Evolutionary conservation across 1,140 invertebrate genomes (phyloP), one percentile per base, ranked within the genome.

Genomic region (Euglossa dilemma): DNA sequence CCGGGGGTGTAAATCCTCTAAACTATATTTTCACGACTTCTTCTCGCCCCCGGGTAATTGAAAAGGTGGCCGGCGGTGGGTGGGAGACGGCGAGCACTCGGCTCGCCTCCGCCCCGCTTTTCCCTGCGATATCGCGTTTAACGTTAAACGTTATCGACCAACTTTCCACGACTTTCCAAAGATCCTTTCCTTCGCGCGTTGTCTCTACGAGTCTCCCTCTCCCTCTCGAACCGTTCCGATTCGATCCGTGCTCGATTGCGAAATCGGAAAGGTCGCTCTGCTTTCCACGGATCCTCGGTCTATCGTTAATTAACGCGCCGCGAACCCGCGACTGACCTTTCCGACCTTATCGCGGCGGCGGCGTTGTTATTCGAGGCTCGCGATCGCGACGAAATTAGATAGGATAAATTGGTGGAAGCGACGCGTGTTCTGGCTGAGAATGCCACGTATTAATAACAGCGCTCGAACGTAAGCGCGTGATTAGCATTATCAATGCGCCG

Each of bases 401-500:
- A 70, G 74, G 64, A 70, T 83, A 78, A 83, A 83, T 83, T 78
- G 74, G 28, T 25, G 5, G 18, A 28, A 77, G 61, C 54, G 50
- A 81, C 72, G 59, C 61, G 80, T 50, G 75, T 25, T n/a, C 56
- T n/a, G 56, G 28, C 25, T 67, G 80, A 54, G 64, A 54, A 69
- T 25, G 73, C 50, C 59, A 47, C 70, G 74, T 83, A 83, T 83
- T 83, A 83, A 71, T 83, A 78, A 83, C 75, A 28, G 57, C 28
- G 73, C 66, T 77, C 74, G 66, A 61, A 70, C 23, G 74, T 78
- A 83, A 78, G 81, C 63, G 50, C 81, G 73, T 70, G 81, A 83
- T 83, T 83, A 83, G 81, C 57, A 71, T 83, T 78, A 77, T 78
- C 81, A 71, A 77, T 59, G 56, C 74, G n/a, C 18, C 54, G 75